phyloP scores from a whole-genome alignment of 2,113 vertebrate species.

The Poeciliopsis prolifica region DNA sequence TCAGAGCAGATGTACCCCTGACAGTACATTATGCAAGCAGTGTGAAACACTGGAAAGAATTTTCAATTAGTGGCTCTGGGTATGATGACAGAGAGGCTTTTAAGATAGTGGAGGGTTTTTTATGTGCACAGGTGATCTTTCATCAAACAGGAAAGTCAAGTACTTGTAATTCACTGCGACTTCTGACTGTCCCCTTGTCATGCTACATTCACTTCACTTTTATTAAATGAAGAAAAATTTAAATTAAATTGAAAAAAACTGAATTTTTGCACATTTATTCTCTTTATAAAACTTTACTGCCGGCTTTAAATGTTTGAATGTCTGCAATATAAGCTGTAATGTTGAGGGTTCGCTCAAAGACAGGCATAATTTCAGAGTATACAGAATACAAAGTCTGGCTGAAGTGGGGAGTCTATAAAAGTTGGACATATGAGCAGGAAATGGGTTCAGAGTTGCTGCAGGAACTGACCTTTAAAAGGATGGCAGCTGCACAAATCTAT shows the following conservation, averaged over 20 bases:
- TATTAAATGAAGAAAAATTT: neutral
- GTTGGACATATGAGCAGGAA: neutral
- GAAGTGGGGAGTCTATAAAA: neutral
- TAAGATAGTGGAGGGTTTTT: neutral
- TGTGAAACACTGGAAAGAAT: neutral
- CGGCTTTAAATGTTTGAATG: neutral
- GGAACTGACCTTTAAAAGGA: neutral
- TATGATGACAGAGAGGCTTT: slow-evolving; percentile 14
- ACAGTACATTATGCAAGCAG: slow-evolving; percentile 2
- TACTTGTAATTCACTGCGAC: neutral
- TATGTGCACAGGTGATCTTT: neutral
- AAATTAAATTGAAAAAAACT: neutral
- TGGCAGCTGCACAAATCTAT: neutral
- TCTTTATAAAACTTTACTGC: neutral
- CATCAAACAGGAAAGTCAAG: neutral
- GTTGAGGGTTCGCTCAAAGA: neutral
- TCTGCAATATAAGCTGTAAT: neutral
- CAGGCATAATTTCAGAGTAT: neutral
- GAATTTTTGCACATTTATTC: neutral
- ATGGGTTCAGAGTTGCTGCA: neutral
- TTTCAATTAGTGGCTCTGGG: slow-evolving; percentile 2
- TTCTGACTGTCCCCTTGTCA: neutral
- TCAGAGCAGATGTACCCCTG: neutral
- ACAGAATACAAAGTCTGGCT: neutral
- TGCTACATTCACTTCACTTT: neutral